Evolutionary conservation across 1,140 invertebrate genomes (phyloP).

Genomic region (Scaptomyza pallida): DNA sequence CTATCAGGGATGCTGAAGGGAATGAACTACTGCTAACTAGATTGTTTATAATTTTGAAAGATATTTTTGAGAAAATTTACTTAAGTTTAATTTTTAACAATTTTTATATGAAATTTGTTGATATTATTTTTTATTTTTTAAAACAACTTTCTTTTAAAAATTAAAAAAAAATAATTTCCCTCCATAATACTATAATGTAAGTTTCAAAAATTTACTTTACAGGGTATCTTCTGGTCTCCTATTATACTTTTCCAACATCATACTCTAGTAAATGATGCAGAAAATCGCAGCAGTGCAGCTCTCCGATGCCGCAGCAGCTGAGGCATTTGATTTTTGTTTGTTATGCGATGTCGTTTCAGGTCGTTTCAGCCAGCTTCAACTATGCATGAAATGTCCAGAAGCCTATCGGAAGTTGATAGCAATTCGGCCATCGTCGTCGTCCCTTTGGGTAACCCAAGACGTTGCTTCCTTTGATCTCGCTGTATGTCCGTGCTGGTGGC

Average conservation of each 20-base stretch:
- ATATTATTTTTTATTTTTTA: too few species aligned
- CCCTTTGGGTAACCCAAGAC: conserved; percentile 58
- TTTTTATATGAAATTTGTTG: too few species aligned
- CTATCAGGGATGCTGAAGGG: background rate
- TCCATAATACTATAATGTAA: too few species aligned
- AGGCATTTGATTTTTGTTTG: conserved; percentile 79
- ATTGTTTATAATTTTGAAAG: too few species aligned
- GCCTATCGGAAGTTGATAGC: conserved; percentile 77
- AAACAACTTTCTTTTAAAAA: too few species aligned
- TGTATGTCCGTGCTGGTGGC: conserved; percentile 22
- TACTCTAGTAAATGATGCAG: conserved; percentile 59
- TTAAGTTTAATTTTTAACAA: too few species aligned
- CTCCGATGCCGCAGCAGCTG: too few species aligned
- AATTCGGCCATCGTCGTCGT: background rate
- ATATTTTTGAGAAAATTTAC: too few species aligned
- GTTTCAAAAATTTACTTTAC: background rate
- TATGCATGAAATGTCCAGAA: conserved; percentile 73
- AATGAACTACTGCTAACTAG: too few species aligned
- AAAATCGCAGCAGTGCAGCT: conserved; percentile 58
- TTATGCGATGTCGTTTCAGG: conserved; percentile 38
- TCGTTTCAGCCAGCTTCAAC: conserved; percentile 54
- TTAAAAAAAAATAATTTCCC: too few species aligned
- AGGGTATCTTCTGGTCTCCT: conserved; percentile 6
- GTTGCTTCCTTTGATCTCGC: conserved; percentile 69
- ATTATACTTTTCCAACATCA: background rate